Evolutionary conservation across 2,888 invertebrate species (phyloP).

Genomic region (Tachina lurida): DNA sequence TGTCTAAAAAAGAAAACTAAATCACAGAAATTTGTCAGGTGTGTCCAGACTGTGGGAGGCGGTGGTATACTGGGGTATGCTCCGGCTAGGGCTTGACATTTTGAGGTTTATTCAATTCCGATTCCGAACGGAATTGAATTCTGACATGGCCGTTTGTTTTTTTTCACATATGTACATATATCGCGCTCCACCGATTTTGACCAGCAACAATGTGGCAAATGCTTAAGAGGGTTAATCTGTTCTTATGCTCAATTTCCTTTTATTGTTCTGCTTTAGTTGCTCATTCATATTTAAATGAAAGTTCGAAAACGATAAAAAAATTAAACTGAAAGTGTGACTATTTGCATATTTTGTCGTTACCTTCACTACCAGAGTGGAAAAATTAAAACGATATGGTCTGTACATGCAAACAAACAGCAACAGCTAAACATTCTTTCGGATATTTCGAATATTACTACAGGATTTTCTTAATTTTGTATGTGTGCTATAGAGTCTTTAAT

Average conservation of each 20-base stretch:
- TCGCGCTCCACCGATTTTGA: too few species aligned
- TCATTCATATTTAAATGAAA: constrained; percentile 10
- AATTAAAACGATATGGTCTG: constrained; percentile 6
- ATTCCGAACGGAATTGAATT: too few species aligned
- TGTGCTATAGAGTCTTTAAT: background rate
- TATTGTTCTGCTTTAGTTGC: background rate
- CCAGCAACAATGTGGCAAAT: too few species aligned
- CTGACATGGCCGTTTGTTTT: too few species aligned
- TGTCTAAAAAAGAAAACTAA: too few species aligned
- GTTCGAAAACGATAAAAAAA: constrained; percentile 9
- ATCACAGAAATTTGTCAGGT: too few species aligned
- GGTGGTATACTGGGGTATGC: too few species aligned
- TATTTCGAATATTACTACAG: constrained; percentile 48
- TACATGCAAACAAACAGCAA: background rate
- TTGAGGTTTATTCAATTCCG: too few species aligned
- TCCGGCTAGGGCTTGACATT: too few species aligned
- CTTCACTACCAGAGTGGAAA: background rate
- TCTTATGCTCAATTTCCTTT: constrained; percentile 33
- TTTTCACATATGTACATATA: too few species aligned
- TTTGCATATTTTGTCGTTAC: constrained; percentile 33
- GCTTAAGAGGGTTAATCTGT: too few species aligned
- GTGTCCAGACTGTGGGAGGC: too few species aligned
- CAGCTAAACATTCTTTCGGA: constrained; percentile 2
- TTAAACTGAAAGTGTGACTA: constrained; percentile 39
- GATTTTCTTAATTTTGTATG: constrained; percentile 51